Evolutionary conservation across 2,888 invertebrate species (phyloP).

Genomic region (Polymixis lichenea): DNA sequence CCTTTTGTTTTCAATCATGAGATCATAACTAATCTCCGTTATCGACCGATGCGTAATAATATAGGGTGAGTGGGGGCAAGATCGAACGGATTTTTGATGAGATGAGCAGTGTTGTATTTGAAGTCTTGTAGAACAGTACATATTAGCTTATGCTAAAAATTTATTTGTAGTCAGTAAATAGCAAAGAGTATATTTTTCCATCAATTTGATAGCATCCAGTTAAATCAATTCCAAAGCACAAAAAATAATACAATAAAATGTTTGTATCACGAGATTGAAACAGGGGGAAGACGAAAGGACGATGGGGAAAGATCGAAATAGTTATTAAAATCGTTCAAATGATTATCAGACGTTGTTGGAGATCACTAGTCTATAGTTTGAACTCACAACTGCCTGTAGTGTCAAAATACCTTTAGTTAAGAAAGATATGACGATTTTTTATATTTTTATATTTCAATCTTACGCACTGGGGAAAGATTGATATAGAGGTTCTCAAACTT

Average conservation of each 20-base stretch:
- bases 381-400: no score
- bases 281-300: neutral
- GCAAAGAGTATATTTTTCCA: neutral
- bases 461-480: no score
- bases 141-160: neutral
- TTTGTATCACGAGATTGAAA: neutral
- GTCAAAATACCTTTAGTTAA: no score
- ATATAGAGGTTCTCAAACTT: no score
- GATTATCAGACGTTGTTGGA: neutral
- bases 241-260: neutral
- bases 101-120: neutral
- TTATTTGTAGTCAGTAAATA: neutral
- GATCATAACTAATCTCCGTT: constrained; percentile 10
- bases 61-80: no score
- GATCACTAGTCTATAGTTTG: neutral
- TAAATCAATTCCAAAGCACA: neutral
- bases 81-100: no score
- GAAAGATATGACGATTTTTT: no score
- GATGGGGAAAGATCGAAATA: no score
- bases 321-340: no score
- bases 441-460: no score
- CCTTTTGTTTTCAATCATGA: constrained; percentile 13
- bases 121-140: neutral
- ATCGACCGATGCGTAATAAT: constrained; percentile 6
- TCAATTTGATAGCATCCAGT: neutral